phyloP scores from a whole-genome alignment of 37 sponge, comb jelly and placozoan species.

The Spongia lamella region DNA sequence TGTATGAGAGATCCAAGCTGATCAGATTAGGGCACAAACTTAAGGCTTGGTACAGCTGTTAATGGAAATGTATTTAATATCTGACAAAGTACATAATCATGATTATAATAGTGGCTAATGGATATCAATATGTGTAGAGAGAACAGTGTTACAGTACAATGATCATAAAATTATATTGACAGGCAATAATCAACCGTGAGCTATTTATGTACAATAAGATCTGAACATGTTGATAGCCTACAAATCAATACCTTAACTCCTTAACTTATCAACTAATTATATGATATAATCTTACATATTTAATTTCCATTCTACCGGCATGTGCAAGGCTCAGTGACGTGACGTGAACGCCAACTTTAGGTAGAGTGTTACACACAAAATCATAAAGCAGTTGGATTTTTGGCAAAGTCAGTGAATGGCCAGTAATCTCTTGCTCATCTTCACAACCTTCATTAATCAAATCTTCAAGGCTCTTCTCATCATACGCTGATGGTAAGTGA shows the following conservation, averaged over 20 bases:
- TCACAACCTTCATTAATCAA: neutral
- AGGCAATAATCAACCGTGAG: neutral
- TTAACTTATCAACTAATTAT: too few relatives aligned
- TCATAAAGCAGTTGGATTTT: slow-evolving; percentile 52
- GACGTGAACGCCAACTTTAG: slow-evolving; percentile 59
- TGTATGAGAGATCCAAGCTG: slow-evolving; percentile 75
- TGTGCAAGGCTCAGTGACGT: slow-evolving; percentile 61
- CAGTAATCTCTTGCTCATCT: slow-evolving; percentile 31
- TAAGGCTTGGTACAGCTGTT: slow-evolving; percentile 65
- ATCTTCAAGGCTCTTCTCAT: neutral
- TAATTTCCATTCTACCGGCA: slow-evolving; percentile 11
- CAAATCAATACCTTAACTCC: neutral
- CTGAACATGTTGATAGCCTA: neutral
- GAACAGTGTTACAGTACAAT: too few relatives aligned
- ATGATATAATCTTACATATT: too few relatives aligned
- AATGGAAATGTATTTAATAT: too few relatives aligned
- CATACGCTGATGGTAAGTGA: neutral
- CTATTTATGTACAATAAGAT: neutral
- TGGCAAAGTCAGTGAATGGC: neutral
- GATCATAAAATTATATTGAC: too few relatives aligned
- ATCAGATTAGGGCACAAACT: slow-evolving; percentile 66
- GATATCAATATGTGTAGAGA: too few relatives aligned
- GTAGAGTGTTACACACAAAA: slow-evolving; percentile 61
- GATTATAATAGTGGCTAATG: too few relatives aligned
- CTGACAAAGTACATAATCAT: too few relatives aligned